These are phyloP conservation scores for Brachystomella parvula DNA, from an alignment of 1,140 invertebrate genomes.

Conservation along the genomic window DNA sequence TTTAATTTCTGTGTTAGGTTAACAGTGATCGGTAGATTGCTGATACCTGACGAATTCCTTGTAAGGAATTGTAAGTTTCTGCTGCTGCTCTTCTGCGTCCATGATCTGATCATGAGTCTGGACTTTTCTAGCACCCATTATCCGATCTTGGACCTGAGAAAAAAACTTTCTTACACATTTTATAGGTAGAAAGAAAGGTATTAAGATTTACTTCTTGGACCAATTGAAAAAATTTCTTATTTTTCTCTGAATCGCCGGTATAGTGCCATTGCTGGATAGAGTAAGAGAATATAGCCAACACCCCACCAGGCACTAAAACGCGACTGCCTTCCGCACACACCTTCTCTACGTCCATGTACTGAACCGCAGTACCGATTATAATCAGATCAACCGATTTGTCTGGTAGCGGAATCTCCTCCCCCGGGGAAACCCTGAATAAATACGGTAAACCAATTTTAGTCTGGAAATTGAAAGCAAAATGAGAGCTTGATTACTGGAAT, in stretches of 20 bases:
- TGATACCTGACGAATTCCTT: too few species aligned
- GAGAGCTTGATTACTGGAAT: not conserved
- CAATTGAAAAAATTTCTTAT: too few species aligned
- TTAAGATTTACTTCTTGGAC: too few species aligned
- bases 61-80: too few species aligned
- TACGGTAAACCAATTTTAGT: not conserved
- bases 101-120: too few species aligned
- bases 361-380: constrained; percentile 43
- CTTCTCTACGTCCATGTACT: constrained; percentile 45
- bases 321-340: constrained; percentile 46
- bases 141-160: too few species aligned
- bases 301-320: constrained; percentile 43
- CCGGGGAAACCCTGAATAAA: constrained; percentile 40
- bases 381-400: constrained; percentile 42
- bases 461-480: not conserved
- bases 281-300: constrained; percentile 41
- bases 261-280: not conserved
- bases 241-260: not conserved
- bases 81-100: too few species aligned
- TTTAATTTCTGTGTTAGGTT: too few species aligned
- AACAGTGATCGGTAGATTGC: too few species aligned
- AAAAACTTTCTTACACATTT: too few species aligned
- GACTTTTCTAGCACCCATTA: too few species aligned
- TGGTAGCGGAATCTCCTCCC: constrained; percentile 39
- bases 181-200: too few species aligned